phyloP scores from a whole-genome alignment of 1,140 invertebrate species.

The Drosophila novamexicana region DNA sequence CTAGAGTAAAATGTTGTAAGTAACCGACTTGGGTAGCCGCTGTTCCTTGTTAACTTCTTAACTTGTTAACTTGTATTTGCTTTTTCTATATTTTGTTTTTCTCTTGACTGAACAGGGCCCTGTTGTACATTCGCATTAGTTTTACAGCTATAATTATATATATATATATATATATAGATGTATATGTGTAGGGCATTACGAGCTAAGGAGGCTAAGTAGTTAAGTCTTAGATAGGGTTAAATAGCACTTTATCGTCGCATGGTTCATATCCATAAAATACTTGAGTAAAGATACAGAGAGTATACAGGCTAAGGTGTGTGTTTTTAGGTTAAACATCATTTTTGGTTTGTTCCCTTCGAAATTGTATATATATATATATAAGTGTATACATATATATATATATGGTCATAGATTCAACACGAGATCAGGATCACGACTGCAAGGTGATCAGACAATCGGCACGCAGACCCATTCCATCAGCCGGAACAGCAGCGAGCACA shows the following conservation, averaged over 20 bases:
- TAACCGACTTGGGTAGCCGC: slow-evolving; percentile 27
- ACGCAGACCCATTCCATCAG: slow-evolving; percentile 82
- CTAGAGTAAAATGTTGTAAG: slow-evolving; percentile 14
- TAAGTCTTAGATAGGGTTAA: slow-evolving; percentile 77
- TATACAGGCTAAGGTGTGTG: slow-evolving; percentile 45
- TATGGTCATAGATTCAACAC: slow-evolving; percentile 24
- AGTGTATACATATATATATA: slow-evolving; percentile 7
- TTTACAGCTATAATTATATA: slow-evolving; percentile 32
- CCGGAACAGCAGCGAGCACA: slow-evolving; percentile 81
- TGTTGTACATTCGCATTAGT: slow-evolving; percentile 18
- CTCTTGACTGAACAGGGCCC: neutral
- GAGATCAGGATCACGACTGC: slow-evolving; percentile 30
- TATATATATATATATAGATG: neutral
- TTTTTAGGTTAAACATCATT: slow-evolving; percentile 18
- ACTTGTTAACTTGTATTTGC: slow-evolving; percentile 4
- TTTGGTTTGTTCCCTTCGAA: slow-evolving; percentile 57
- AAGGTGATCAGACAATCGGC: slow-evolving; percentile 68
- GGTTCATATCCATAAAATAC: slow-evolving; percentile 72
- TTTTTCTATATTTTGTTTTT: neutral
- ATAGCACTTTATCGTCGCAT: slow-evolving; percentile 74
- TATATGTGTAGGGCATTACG: slow-evolving; percentile 17
- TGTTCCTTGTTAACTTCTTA: slow-evolving; percentile 2
- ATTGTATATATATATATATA: neutral
- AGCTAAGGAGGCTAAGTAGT: slow-evolving; percentile 59
- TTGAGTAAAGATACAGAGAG: slow-evolving; percentile 75